phyloP scores from a whole-genome alignment of 2,888 invertebrate genomes.

The Cinara cedri region DNA sequence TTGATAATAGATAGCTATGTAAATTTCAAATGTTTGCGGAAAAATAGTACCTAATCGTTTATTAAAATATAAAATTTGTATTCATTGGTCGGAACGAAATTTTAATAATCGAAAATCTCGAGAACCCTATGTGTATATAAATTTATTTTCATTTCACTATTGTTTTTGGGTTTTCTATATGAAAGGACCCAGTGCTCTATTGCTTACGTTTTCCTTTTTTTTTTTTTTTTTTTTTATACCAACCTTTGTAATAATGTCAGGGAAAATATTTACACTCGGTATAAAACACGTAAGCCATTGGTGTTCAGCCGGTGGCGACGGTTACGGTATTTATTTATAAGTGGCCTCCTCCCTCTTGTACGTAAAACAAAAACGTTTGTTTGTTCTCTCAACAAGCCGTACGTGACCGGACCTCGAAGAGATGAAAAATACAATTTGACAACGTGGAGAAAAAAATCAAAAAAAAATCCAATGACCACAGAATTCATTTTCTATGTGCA shows the following conservation, averaged over 20 bases:
- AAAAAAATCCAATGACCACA: background rate
- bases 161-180: background rate
- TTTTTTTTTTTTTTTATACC: background rate
- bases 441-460: background rate
- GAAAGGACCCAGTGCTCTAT: too few relatives aligned
- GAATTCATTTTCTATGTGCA: background rate
- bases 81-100: background rate
- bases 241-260: background rate
- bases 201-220: background rate
- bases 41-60: too few relatives aligned
- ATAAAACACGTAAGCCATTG: constrained; percentile 17
- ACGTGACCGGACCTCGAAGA: constrained; percentile 37
- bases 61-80: background rate
- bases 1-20: too few relatives aligned
- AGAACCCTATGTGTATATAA: too few relatives aligned
- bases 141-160: background rate
- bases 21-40: too few relatives aligned
- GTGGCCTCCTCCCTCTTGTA: background rate
- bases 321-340: constrained; percentile 28
- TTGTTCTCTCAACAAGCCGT: constrained; percentile 40
- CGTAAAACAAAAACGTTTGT: constrained; percentile 23
- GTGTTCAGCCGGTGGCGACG: background rate
- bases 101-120: background rate
- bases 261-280: constrained; percentile 21
- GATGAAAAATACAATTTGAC: constrained; percentile 28